A percentile compares a stretch with the other conserved stretches of the same genome.
These are phyloP conservation scores for Thinocorus orbignyianus DNA, from an alignment of 2,113 vertebrate species.

Conservation along the genomic window DNA sequence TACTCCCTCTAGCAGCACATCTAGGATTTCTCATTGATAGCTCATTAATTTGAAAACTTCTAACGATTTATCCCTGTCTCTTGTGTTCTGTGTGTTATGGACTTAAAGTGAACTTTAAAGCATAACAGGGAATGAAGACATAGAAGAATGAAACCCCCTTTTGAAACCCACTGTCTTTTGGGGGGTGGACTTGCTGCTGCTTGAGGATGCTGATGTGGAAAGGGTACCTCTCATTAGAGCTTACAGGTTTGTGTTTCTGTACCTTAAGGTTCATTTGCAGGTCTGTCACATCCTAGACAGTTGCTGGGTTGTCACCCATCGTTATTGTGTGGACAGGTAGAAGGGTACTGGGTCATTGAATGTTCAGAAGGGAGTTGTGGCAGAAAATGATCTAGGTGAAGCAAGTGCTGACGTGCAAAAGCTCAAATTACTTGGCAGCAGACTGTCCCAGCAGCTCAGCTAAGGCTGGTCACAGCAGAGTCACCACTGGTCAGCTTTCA, in stretches of 20 bases:
- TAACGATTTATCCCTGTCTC: not conserved
- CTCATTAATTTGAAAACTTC: not conserved
- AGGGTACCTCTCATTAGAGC: not conserved
- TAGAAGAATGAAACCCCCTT: not conserved
- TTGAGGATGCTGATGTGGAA: not conserved
- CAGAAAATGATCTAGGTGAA: not conserved
- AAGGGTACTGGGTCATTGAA: not conserved
- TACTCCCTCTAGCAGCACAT: not conserved
- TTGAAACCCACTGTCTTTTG: not conserved
- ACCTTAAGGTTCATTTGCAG: not conserved
- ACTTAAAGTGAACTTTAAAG: not conserved
- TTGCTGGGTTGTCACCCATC: not conserved
- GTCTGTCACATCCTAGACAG: not conserved
- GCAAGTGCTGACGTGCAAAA: not conserved
- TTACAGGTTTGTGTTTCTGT: not conserved
- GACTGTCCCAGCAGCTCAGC: not conserved
- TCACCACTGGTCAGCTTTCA: not conserved
- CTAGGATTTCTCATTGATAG: not conserved
- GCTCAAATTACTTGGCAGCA: not conserved
- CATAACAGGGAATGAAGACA: not conserved
- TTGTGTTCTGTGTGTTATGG: not conserved
- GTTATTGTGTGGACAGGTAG: not conserved
- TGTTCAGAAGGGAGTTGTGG: not conserved
- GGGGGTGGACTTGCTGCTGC: not conserved
- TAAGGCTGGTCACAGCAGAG: fast-evolving